These are phyloP conservation scores for Fissipunctia ypsillon DNA, from an alignment of 2,888 invertebrate genomes.

Conservation along the genomic window DNA sequence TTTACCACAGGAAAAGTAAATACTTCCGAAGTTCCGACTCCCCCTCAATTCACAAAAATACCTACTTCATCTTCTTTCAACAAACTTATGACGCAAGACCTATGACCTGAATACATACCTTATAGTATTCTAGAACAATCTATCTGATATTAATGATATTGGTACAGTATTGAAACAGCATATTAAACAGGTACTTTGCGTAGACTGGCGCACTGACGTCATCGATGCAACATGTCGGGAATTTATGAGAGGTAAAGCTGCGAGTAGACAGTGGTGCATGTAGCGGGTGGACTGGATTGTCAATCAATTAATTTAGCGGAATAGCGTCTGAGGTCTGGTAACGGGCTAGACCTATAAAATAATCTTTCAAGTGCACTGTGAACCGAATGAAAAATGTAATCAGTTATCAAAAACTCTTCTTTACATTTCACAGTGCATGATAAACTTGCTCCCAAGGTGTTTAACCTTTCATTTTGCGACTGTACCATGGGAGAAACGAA, in stretches of 20 bases:
- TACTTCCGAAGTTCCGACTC: too few species aligned
- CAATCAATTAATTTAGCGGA: not conserved
- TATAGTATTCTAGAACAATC: constrained; percentile 21
- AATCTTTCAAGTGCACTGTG: not conserved
- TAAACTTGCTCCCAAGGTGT: too few species aligned
- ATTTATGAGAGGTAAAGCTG: constrained; percentile 40
- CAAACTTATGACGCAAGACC: constrained; percentile 1
- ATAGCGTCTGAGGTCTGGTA: not conserved
- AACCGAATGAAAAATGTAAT: not conserved
- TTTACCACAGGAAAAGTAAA: too few species aligned
- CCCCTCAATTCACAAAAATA: too few species aligned
- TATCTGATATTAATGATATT: constrained; percentile 37
- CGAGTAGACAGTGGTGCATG: not conserved
- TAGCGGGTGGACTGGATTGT: not conserved
- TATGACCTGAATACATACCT: constrained; percentile 24
- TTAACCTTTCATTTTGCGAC: too few species aligned
- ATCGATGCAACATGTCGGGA: constrained; percentile 26
- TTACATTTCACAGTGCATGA: not conserved
- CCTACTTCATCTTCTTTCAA: too few species aligned
- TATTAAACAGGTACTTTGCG: constrained; percentile 50
- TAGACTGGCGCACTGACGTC: constrained; percentile 41
- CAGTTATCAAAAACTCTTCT: not conserved
- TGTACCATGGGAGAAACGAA: too few species aligned
- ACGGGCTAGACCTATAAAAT: too few species aligned
- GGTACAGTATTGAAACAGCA: constrained; percentile 48